Base-by-base conservation (phyloP, 2,888 invertebrate genomes). In the Drosophila anceps region DNA sequence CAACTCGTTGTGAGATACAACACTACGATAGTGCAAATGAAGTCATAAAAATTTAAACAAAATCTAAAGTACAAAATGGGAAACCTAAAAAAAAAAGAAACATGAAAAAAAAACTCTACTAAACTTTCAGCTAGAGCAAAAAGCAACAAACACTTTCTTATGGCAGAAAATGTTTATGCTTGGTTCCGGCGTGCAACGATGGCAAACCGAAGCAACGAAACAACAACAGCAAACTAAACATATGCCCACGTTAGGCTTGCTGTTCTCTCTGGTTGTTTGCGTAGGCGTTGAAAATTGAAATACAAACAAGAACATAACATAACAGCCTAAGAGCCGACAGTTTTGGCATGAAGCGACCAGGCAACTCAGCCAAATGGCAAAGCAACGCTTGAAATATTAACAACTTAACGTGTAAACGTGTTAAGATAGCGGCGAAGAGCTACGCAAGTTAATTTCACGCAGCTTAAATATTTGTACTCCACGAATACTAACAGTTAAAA, bases 381-480 rank as follows among this genome's bases (percentile, higher is more conserved):
- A 54, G 65, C 61, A 64, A 48, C 66, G 62, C 70, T 63, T 68
- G 54, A 83, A 84, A 84, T 88, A 76, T 85, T 82, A 88, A 80
- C 86, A 80, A 76, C 88, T 88, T 88, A 88, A 83, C 53, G 72
- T 74, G 75, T 66, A 86, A 84, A 81, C 87, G 84, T 88, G 89
- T 81, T 73, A 88, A 88, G 82, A 76, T 59, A 67, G 76, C 79
- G 53, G 61, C 76, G 72, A 72, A 67, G 69, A 87, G 70, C 78
- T 76, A 82, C 80, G 83, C 83, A 57, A 84, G 89, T 84, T 89
- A 89, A 85, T 89, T 85, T 85, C 87, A 85, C 87, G 87, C 89
- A 89, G 73, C 75, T 73, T 79, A 85, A 85, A 85, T 89, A 86
- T 85, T 89, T 89, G 84, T 74, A 51, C 54, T 72, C 62, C 53